These are phyloP conservation scores for Parazoanthus swiftii DNA, from an alignment of 92 coral and sea anemone genomes.

Conservation along the genomic window DNA sequence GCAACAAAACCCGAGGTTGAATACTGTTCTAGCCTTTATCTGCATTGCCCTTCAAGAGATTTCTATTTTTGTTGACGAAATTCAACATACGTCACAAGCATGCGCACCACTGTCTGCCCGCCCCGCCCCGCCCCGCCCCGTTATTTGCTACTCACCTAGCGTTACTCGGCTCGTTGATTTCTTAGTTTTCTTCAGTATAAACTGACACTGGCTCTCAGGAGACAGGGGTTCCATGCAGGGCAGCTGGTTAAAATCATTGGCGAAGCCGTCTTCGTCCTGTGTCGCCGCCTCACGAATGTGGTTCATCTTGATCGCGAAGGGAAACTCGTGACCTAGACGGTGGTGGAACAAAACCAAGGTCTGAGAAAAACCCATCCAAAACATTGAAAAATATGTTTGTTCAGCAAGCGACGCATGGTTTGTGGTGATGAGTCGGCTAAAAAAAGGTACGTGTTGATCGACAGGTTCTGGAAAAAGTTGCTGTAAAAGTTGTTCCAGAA, in stretches of 20 bases:
- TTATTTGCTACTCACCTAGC: slow-evolving; percentile 74
- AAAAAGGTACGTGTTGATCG: neutral
- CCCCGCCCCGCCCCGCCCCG: no score
- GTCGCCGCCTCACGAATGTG: slow-evolving; percentile 87
- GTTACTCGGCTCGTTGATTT: slow-evolving; percentile 66
- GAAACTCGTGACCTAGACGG: slow-evolving; percentile 92
- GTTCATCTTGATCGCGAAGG: slow-evolving; percentile 98
- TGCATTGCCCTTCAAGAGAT: neutral
- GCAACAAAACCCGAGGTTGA: no score
- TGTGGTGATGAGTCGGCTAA: neutral
- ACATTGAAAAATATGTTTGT: no score
- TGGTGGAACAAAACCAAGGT: neutral
- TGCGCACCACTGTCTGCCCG: no score
- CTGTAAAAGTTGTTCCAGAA: no score
- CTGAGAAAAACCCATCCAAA: neutral
- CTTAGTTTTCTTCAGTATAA: slow-evolving; percentile 83
- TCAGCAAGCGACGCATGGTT: neutral
- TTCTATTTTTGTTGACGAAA: no score
- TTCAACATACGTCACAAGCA: neutral
- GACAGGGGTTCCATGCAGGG: slow-evolving; percentile 84
- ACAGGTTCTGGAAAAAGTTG: neutral
- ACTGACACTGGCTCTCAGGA: slow-evolving; percentile 86
- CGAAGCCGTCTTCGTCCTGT: slow-evolving; percentile 78
- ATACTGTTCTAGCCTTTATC: no score
- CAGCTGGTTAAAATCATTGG: slow-evolving; percentile 76